Conservation (phyloP, 2,113 vertebrate genomes). For the Shinisaurus crocodilurus region DNA sequence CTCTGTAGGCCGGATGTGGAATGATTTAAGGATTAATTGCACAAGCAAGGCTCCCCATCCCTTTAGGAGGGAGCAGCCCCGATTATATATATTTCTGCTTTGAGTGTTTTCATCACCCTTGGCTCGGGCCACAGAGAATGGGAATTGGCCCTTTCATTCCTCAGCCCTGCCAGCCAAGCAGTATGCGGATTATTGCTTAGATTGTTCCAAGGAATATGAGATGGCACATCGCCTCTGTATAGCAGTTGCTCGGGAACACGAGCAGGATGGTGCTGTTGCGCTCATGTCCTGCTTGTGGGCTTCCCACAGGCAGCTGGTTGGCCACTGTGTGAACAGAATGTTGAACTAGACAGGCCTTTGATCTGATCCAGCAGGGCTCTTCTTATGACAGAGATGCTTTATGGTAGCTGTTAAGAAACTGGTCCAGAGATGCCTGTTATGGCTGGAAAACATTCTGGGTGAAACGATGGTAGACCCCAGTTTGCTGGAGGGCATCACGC, state of each 20-base stretch:
- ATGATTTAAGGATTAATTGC: not conserved
- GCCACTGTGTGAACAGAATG: too few relatives aligned
- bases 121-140: not conserved
- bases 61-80: too few relatives aligned
- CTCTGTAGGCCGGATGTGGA: too few relatives aligned
- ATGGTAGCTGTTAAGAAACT: not conserved
- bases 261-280: too few relatives aligned
- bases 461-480: not conserved
- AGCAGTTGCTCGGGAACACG: too few relatives aligned
- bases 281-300: too few relatives aligned
- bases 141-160: not conserved
- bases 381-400: not conserved
- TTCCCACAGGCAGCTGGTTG: too few relatives aligned
- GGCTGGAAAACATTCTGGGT: not conserved
- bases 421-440: not conserved
- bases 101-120: not conserved
- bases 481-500: not conserved
- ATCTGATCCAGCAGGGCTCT: not conserved
- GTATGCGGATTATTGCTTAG: not conserved
- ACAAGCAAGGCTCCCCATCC: not conserved
- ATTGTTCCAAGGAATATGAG: not conserved
- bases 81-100: not conserved
- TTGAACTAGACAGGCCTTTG: too few relatives aligned
- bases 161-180: not conserved
- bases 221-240: too few relatives aligned